Conservation (phyloP, 2,888 invertebrate species). For the Caenorhabditis sp. region DNA sequence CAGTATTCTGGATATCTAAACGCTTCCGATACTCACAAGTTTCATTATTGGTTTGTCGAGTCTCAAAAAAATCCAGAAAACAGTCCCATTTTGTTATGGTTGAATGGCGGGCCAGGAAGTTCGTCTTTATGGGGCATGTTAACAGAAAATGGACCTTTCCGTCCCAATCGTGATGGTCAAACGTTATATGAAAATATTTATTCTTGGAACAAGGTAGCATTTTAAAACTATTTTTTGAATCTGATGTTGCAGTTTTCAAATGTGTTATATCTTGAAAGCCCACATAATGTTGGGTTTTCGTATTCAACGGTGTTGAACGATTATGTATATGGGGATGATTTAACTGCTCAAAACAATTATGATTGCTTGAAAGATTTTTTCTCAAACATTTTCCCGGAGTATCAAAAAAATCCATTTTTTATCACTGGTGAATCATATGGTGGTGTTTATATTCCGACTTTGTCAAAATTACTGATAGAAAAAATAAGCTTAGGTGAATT, state of each 20-base stretch:
- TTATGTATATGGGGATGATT: constrained; percentile 77
- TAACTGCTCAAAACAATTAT: constrained; percentile 84
- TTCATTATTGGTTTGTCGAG: constrained; percentile 72
- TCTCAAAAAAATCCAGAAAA: constrained; percentile 59
- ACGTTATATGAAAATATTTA: constrained; percentile 75
- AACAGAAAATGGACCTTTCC: constrained; percentile 84
- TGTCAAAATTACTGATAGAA: constrained; percentile 62
- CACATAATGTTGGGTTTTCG: constrained; percentile 86
- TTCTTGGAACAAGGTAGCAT: constrained; percentile 77
- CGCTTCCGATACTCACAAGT: constrained; percentile 64
- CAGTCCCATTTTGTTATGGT: constrained; percentile 70
- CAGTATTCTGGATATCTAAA: constrained; percentile 74
- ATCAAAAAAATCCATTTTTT: constrained; percentile 84
- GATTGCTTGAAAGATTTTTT: constrained; percentile 84
- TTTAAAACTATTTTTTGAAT: no score
- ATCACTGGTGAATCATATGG: constrained; percentile 76
- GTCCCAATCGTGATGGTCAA: constrained; percentile 70
- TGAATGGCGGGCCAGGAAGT: constrained; percentile 76
- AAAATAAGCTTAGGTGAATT: constrained; percentile 61
- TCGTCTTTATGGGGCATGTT: constrained; percentile 82
- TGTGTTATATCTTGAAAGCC: constrained; percentile 85
- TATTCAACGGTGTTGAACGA: constrained; percentile 84
- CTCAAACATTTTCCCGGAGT: constrained; percentile 84
- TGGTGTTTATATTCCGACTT: constrained; percentile 84
- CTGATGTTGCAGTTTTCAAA: constrained; percentile 69